Evolutionary conservation across 1,140 invertebrate species (phyloP).

Genomic region (Cotesia chilonis): DNA sequence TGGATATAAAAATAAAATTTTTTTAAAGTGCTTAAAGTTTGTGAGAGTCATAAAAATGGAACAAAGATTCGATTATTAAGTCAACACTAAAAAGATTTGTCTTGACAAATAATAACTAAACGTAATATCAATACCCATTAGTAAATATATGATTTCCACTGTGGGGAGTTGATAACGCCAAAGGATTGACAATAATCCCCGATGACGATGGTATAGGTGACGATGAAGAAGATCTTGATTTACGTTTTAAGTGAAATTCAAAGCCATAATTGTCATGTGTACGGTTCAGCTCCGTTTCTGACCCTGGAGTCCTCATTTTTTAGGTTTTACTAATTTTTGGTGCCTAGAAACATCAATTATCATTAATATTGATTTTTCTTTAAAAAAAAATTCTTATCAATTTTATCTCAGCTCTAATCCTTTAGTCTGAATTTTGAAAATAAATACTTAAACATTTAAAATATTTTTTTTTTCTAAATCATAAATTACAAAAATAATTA

Average conservation of each 20-base stretch:
- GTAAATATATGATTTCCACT: constrained; percentile 56
- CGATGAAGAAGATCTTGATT: constrained; percentile 3
- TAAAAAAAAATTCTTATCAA: no score
- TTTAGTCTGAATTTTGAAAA: no score
- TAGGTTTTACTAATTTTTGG: constrained; percentile 1
- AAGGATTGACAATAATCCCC: constrained; percentile 45
- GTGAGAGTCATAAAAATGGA: no score
- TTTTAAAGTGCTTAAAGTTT: no score
- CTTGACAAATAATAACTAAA: neutral
- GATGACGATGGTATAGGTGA: constrained; percentile 34
- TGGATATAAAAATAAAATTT: no score
- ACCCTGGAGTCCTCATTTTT: constrained; percentile 53
- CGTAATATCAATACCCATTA: constrained; percentile 52
- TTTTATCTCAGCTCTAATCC: no score
- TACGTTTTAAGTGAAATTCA: constrained; percentile 37
- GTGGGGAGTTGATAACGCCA: constrained; percentile 54
- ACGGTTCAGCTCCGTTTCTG: constrained; percentile 50
- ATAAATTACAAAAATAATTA: no score
- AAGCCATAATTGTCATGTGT: constrained; percentile 51
- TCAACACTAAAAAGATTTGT: neutral
- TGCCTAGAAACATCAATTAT: neutral
- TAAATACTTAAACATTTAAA: no score
- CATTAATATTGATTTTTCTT: no score
- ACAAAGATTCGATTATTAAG: no score
- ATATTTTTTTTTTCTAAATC: no score